phyloP scores from a whole-genome alignment of 64 coral and sea anemone genomes.

The Dendronephthya gigantea region DNA sequence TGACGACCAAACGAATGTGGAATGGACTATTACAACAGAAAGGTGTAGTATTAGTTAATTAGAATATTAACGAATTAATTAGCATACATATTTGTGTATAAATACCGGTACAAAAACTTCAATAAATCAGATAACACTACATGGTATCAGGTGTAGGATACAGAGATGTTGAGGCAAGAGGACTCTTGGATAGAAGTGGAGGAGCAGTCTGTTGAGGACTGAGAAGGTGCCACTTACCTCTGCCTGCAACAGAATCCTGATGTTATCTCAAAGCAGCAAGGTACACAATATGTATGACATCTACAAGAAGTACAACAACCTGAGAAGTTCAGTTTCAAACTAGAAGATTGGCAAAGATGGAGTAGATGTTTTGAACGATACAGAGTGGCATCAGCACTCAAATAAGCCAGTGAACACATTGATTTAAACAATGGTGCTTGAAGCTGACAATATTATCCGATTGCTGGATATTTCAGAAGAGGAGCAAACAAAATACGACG shows the following conservation, averaged over 20 bases:
- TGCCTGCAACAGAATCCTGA: not conserved
- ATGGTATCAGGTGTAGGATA: not conserved
- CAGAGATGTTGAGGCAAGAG: not conserved
- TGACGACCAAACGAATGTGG: no score
- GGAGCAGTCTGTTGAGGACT: not conserved
- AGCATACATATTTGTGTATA: no score
- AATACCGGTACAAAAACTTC: no score
- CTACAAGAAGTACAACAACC: not conserved
- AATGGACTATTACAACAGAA: no score
- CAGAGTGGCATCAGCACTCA: not conserved
- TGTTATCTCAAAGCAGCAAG: not conserved
- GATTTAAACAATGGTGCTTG: not conserved
- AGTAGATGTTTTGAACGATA: not conserved
- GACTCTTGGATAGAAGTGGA: not conserved
- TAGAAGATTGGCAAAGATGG: not conserved
- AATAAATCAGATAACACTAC: constrained; percentile 6
- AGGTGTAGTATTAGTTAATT: no score
- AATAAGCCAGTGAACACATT: not conserved
- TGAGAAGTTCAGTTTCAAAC: constrained; percentile 2
- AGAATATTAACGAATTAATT: no score
- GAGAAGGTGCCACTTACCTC: constrained; percentile 5
- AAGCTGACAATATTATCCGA: not conserved
- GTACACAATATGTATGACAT: not conserved
- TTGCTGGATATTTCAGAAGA: not conserved
- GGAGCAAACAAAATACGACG: not conserved